Conservation (phyloP, 2,888 invertebrate species). For the Epistrophe grossulariae region DNA sequence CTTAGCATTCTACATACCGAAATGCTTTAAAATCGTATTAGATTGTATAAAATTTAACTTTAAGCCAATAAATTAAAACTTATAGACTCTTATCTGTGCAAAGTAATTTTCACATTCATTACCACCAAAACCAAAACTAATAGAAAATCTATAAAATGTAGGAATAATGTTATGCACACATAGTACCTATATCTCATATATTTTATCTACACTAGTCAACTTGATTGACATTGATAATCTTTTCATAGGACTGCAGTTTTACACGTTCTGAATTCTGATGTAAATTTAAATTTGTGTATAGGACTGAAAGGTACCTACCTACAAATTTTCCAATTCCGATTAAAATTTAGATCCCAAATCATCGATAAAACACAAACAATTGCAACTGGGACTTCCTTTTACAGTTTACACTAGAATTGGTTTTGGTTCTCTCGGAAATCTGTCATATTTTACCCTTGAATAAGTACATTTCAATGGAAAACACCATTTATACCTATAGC, state of each 20-base stretch:
- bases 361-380: slow-evolving; percentile 63
- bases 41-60: no score
- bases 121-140: slow-evolving; percentile 12
- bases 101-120: slow-evolving; percentile 23
- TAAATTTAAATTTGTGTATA: slow-evolving; percentile 13
- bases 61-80: no score
- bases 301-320: not conserved
- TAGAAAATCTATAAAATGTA: not conserved
- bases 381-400: slow-evolving; percentile 40
- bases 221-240: slow-evolving; percentile 65
- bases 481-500: slow-evolving; percentile 6
- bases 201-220: slow-evolving; percentile 28
- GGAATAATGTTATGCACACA: not conserved
- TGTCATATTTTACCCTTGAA: slow-evolving; percentile 71
- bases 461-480: slow-evolving; percentile 47
- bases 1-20: no score
- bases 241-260: slow-evolving; percentile 2
- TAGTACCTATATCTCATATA: not conserved
- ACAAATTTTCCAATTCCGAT: slow-evolving; percentile 66
- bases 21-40: no score
- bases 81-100: not conserved
- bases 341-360: slow-evolving; percentile 69
- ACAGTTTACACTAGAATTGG: slow-evolving; percentile 23
- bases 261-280: not conserved
- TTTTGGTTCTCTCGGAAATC: slow-evolving; percentile 47